Conservation (phyloP, 2,797 vertebrate species). For the Hydrophis major region DNA sequence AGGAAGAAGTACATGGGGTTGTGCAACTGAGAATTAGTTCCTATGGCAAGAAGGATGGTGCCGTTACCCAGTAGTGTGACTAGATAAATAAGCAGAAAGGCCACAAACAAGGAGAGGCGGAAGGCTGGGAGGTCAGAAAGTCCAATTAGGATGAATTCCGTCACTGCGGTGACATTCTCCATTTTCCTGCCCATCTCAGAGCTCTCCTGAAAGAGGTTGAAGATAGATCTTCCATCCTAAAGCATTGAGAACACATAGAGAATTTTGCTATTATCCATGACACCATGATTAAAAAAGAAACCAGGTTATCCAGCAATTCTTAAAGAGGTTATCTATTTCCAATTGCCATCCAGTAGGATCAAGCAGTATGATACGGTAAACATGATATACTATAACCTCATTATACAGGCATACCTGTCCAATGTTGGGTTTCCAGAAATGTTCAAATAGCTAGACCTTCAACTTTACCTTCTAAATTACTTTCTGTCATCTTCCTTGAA, state of each 20-base stretch:
- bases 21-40: conserved; percentile 40
- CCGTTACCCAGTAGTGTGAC: conserved; percentile 41
- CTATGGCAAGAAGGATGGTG: conserved; percentile 47
- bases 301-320: not conserved
- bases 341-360: not conserved
- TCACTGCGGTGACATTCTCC: not conserved
- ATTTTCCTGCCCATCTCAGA: not conserved
- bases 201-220: not conserved
- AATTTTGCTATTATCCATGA: not conserved
- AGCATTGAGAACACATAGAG: not conserved
- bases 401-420: not conserved
- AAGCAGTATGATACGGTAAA: not conserved
- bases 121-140: conserved; percentile 46
- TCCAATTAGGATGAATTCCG: conserved; percentile 43
- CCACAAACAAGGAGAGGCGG: conserved; percentile 39
- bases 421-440: not conserved
- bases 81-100: conserved; percentile 38
- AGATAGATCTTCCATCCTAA: not conserved
- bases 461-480: not conserved
- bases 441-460: not conserved
- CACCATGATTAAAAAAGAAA: no score
- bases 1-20: conserved; percentile 47
- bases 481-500: not conserved
- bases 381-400: not conserved
- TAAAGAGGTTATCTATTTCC: not conserved